These are phyloP conservation scores for Hymenochirus boettgeri DNA, from an alignment of 2,113 vertebrate genomes.

Conservation along the genomic window DNA sequence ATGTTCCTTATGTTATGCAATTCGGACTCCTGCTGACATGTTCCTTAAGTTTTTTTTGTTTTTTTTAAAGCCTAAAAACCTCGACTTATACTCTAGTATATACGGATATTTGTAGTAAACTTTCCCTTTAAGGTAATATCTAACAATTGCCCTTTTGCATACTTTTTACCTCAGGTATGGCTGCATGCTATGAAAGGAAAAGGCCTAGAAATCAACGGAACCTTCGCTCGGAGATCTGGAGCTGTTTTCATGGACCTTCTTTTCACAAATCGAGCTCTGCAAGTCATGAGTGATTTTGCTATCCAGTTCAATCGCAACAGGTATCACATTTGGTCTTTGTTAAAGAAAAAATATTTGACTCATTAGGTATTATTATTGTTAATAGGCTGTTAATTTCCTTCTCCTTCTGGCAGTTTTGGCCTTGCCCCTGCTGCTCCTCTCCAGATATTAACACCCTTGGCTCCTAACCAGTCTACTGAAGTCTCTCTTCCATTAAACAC, in stretches of 20 bases:
- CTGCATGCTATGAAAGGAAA: slow-evolving; percentile 95
- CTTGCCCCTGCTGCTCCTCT: slow-evolving; percentile 90
- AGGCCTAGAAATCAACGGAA: slow-evolving; percentile 90
- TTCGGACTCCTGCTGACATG: too few relatives aligned
- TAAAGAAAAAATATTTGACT: neutral
- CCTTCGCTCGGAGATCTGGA: slow-evolving; percentile 85
- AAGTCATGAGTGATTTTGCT: slow-evolving; percentile 94
- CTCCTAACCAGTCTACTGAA: slow-evolving; percentile 90
- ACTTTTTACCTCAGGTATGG: slow-evolving; percentile 73
- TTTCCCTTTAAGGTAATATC: too few relatives aligned
- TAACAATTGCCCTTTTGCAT: neutral
- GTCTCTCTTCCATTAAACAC: slow-evolving; percentile 84
- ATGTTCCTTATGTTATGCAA: too few relatives aligned
- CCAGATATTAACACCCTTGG: slow-evolving; percentile 84
- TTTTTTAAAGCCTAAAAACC: too few relatives aligned
- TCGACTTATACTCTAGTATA: too few relatives aligned
- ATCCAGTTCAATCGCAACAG: slow-evolving; percentile 98
- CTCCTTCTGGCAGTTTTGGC: slow-evolving; percentile 76
- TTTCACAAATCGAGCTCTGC: slow-evolving; percentile 93
- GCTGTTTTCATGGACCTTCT: slow-evolving; percentile 90
- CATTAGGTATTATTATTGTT: too few relatives aligned
- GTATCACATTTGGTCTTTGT: slow-evolving; percentile 56
- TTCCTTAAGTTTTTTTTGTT: too few relatives aligned
- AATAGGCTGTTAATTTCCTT: neutral
- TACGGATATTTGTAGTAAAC: too few relatives aligned